Conservation (phyloP, 2,113 vertebrate genomes). For the Rattus rattus region DNA sequence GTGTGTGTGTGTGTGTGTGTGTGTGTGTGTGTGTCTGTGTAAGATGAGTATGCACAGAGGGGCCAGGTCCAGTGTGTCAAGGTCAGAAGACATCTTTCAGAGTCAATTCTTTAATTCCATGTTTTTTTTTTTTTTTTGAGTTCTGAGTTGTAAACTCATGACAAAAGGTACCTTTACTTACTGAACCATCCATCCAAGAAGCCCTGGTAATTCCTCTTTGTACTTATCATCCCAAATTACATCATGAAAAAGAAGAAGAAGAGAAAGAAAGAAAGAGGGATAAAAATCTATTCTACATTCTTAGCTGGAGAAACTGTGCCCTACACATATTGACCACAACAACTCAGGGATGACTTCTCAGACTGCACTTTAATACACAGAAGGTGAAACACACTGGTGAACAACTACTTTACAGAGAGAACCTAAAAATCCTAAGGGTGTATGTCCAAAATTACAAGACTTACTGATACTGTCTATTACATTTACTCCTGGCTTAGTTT, state of each 20-base stretch:
- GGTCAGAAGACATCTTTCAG: not conserved
- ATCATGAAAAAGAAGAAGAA: not conserved
- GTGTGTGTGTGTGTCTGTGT: not conserved
- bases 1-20: not conserved
- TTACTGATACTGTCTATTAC: not conserved
- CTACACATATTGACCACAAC: not conserved
- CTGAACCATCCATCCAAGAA: not conserved
- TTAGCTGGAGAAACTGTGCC: not conserved
- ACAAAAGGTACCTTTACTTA: too few species aligned
- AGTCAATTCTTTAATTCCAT: not conserved
- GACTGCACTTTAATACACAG: not conserved
- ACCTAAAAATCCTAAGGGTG: not conserved
- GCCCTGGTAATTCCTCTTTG: not conserved
- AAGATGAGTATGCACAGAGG: too few species aligned
- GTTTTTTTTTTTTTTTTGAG: not conserved
- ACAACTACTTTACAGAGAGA: not conserved
- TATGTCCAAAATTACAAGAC: not conserved
- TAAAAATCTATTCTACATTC: not conserved
- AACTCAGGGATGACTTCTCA: not conserved
- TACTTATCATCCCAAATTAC: not conserved
- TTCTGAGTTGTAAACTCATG: too few species aligned
- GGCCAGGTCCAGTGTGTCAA: not conserved
- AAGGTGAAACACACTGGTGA: not conserved
- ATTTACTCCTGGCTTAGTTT: conserved; percentile 30
- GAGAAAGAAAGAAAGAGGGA: not conserved